These are phyloP conservation scores for Melanerpes aurifrons DNA, from an alignment of 2,113 vertebrate genomes.

Conservation along the genomic window DNA sequence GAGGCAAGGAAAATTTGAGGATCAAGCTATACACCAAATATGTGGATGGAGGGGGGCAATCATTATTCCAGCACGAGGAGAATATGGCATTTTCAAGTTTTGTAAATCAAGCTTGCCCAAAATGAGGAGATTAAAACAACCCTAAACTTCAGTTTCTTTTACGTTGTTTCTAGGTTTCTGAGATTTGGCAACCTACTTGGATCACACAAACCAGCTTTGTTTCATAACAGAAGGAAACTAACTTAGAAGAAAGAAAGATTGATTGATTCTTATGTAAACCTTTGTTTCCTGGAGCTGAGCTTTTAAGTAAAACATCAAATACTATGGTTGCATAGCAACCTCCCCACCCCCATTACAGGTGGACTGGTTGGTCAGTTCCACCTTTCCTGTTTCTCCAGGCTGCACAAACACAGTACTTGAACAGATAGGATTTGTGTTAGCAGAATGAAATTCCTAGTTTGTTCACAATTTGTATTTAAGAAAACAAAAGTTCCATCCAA, in stretches of 20 bases:
- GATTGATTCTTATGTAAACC: slow-evolving; percentile 37
- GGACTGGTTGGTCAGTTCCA: neutral
- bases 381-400: slow-evolving; percentile 50
- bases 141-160: neutral
- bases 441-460: neutral
- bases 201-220: slow-evolving; percentile 4
- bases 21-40: neutral
- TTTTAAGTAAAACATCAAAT: slow-evolving; percentile 56
- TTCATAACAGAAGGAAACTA: neutral
- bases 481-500: slow-evolving; percentile 1
- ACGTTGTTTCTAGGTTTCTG: neutral
- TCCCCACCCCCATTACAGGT: slow-evolving; percentile 36
- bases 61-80: neutral
- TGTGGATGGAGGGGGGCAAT: neutral
- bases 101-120: neutral
- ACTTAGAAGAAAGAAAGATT: slow-evolving; percentile 16
- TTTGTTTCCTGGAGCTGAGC: slow-evolving; percentile 52
- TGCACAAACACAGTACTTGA: slow-evolving; percentile 12
- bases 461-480: neutral
- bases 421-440: neutral
- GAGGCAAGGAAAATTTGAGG: neutral
- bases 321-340: slow-evolving; percentile 48
- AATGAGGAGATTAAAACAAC: neutral
- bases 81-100: neutral
- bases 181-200: neutral